These are phyloP conservation scores for Leptothorax acervorum DNA, from an alignment of 2,888 invertebrate species.

Conservation along the genomic window DNA sequence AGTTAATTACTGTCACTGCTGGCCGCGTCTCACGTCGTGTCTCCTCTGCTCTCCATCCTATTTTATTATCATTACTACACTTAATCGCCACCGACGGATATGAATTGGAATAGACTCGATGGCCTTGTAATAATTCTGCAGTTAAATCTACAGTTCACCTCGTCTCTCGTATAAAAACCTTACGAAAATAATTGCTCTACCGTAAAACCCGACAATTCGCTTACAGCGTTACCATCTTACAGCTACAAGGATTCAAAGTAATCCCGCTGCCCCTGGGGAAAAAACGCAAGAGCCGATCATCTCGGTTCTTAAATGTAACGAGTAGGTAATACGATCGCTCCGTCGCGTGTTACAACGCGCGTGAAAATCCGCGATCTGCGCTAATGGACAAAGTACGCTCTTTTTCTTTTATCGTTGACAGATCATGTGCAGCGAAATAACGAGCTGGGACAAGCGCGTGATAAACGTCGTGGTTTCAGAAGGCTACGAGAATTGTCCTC, in stretches of 20 bases:
- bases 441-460: neutral
- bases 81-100: slow-evolving; percentile 58
- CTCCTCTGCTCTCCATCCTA: neutral
- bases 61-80: slow-evolving; percentile 48
- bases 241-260: slow-evolving; percentile 43
- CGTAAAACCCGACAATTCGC: slow-evolving; percentile 73
- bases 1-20: neutral
- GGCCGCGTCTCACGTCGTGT: neutral
- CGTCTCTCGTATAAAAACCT: slow-evolving; percentile 79
- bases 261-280: neutral
- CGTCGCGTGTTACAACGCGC: neutral
- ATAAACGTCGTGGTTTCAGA: slow-evolving; percentile 13
- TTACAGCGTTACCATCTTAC: slow-evolving; percentile 37
- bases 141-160: slow-evolving; percentile 62
- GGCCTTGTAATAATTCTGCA: slow-evolving; percentile 56
- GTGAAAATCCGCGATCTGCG: slow-evolving; percentile 28
- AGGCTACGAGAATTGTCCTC: neutral
- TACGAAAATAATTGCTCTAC: slow-evolving; percentile 83
- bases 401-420: slow-evolving; percentile 13
- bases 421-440: neutral
- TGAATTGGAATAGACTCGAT: slow-evolving; percentile 68
- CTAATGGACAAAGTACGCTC: slow-evolving; percentile 6
- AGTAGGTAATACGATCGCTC: neutral
- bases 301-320: slow-evolving; percentile 35
- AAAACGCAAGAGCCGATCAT: slow-evolving; percentile 20